Evolutionary conservation across 2,797 vertebrate genomes (phyloP).

Genomic region (Oreochromis grahami): DNA sequence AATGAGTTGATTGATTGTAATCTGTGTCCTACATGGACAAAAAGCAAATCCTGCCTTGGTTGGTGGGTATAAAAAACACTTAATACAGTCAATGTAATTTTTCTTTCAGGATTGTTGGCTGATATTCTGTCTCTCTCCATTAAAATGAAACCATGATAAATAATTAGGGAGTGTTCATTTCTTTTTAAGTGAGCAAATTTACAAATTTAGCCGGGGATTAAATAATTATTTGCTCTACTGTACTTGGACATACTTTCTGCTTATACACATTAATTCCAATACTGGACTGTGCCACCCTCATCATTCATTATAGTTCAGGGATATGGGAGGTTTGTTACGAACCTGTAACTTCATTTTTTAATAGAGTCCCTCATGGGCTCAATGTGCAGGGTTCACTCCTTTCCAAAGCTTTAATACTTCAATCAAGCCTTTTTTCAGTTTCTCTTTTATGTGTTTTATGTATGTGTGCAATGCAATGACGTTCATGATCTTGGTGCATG

Average conservation of each 20-base stretch:
- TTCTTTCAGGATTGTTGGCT: neutral
- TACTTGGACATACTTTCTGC: neutral
- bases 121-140: neutral
- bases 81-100: neutral
- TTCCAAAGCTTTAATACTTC: constrained; percentile 31
- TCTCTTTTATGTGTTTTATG: neutral
- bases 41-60: too few species aligned
- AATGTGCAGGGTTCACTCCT: neutral
- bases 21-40: neutral
- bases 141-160: neutral
- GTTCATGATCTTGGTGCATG: constrained; percentile 17
- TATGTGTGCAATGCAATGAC: neutral
- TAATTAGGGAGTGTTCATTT: neutral
- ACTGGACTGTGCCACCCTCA: neutral
- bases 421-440: constrained; percentile 41
- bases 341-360: constrained; percentile 16
- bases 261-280: neutral
- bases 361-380: constrained; percentile 20
- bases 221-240: neutral
- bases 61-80: neutral
- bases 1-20: neutral
- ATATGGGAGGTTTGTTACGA: constrained; percentile 20
- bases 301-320: neutral
- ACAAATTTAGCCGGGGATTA: neutral
- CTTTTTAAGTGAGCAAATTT: neutral